These are phyloP conservation scores for Myotis pilosus DNA, from an alignment of 2,797 vertebrate genomes.

Conservation along the genomic window DNA sequence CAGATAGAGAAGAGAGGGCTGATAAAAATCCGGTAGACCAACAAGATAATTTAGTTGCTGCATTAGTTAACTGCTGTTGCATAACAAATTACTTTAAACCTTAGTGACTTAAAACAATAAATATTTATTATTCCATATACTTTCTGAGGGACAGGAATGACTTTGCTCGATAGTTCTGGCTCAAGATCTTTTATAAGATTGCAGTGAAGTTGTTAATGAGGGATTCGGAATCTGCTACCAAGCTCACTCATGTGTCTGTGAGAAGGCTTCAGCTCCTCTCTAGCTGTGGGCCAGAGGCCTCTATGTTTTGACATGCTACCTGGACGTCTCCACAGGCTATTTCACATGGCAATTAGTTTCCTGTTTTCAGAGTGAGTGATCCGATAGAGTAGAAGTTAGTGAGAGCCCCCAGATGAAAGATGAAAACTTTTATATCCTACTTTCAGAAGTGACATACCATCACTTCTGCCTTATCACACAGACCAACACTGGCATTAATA, in stretches of 20 bases:
- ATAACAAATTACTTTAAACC: neutral
- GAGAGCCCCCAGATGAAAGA: conserved; percentile 18
- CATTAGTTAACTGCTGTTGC: neutral
- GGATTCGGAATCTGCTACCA: neutral
- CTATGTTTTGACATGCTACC: neutral
- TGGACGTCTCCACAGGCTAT: neutral
- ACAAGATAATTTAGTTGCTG: neutral
- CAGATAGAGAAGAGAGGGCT: neutral
- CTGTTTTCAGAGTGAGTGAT: neutral
- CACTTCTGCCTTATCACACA: neutral
- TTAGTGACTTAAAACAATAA: neutral
- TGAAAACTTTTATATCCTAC: neutral
- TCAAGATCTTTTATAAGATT: neutral
- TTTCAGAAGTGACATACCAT: neutral
- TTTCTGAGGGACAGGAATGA: neutral
- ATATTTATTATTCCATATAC: neutral
- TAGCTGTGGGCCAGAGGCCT: neutral
- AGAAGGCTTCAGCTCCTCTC: neutral
- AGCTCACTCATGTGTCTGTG: neutral
- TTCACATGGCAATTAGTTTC: neutral
- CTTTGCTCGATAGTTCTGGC: neutral
- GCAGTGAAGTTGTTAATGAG: neutral
- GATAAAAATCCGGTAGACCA: conserved; percentile 13
- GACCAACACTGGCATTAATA: neutral
- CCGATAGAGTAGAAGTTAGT: neutral